These are phyloP conservation scores for Aplodontia rufa DNA, from an alignment of 2,113 vertebrate genomes.

Conservation along the genomic window DNA sequence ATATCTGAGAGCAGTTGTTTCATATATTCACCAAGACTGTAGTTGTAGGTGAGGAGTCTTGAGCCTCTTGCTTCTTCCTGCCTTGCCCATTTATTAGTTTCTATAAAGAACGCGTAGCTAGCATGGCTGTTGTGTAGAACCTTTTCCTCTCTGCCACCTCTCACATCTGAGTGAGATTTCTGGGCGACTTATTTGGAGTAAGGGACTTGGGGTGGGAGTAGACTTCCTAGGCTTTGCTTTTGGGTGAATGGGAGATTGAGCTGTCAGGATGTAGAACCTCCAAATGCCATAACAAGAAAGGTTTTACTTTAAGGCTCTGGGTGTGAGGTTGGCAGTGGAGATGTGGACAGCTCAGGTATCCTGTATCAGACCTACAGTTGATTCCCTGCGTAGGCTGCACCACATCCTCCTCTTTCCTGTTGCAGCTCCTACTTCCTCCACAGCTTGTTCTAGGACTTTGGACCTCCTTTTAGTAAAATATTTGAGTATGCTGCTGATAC, in stretches of 20 bases:
- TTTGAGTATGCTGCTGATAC: not conserved
- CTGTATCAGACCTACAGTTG: not conserved
- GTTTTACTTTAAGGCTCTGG: not conserved
- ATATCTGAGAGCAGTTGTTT: not conserved
- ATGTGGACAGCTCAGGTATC: not conserved
- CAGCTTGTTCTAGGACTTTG: not conserved
- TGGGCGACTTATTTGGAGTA: not conserved
- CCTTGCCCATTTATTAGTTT: not conserved
- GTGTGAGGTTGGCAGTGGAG: not conserved
- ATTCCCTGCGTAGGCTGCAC: not conserved
- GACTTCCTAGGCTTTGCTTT: not conserved
- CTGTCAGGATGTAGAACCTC: not conserved
- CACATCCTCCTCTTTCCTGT: not conserved
- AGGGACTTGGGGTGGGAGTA: not conserved
- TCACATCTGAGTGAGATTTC: slow-evolving; percentile 4
- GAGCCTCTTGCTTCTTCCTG: not conserved
- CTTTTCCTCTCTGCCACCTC: not conserved
- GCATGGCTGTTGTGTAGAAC: not conserved
- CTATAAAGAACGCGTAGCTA: not conserved
- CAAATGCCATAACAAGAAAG: not conserved
- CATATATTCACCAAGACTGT: not conserved
- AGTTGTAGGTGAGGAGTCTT: not conserved
- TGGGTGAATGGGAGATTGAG: not conserved
- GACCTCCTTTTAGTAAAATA: not conserved
- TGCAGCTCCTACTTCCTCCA: not conserved